These are phyloP conservation scores for Coregonus suidteri DNA, from an alignment of 2,797 vertebrate species.

Conservation along the genomic window DNA sequence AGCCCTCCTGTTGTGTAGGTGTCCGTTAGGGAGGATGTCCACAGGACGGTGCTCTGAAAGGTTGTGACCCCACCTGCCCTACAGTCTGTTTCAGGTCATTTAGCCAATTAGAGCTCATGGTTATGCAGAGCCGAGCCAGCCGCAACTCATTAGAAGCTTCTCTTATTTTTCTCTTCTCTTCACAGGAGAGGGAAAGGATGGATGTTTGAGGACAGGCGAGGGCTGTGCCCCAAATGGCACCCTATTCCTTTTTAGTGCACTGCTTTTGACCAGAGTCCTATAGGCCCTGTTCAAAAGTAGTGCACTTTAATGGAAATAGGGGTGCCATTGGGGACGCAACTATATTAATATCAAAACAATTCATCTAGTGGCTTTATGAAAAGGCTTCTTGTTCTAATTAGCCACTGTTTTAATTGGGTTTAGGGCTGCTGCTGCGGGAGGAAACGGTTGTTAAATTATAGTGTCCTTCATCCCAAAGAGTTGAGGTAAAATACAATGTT, in stretches of 20 bases:
- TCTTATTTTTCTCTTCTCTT: background rate
- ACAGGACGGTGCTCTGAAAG: background rate
- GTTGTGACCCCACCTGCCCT: constrained; percentile 7
- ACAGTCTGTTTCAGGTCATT: constrained; percentile 3
- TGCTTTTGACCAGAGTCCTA: background rate
- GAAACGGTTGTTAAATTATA: background rate
- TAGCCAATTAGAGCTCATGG: constrained; percentile 7
- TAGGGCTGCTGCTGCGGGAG: background rate
- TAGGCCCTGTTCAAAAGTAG: background rate
- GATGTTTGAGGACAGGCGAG: background rate
- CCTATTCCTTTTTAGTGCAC: background rate
- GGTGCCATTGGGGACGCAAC: background rate
- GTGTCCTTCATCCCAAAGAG: background rate
- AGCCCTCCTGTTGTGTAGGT: background rate
- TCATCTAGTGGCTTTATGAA: background rate
- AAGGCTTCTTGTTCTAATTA: background rate
- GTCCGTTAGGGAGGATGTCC: background rate
- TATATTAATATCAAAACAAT: background rate
- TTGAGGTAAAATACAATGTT: background rate
- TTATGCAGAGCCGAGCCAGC: background rate
- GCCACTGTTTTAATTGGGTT: background rate
- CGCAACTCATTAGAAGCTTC: constrained; percentile 1
- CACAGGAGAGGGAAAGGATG: background rate
- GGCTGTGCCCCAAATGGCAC: background rate
- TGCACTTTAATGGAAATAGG: background rate